These are phyloP conservation scores for Potamarius usumacintae DNA, from an alignment of 2,113 vertebrate genomes.

Conservation along the genomic window DNA sequence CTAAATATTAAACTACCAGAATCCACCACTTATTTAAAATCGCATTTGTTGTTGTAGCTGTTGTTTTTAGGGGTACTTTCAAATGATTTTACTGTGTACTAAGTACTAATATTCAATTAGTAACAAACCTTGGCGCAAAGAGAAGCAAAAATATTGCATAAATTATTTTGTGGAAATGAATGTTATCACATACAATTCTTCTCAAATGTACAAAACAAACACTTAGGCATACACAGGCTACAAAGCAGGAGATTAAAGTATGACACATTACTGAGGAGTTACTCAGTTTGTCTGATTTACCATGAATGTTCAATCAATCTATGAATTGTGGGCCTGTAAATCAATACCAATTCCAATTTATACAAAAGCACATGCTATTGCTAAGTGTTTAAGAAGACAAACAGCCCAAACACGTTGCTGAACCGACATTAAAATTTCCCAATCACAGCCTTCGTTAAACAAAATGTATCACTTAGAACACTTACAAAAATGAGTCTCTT, in stretches of 20 bases:
- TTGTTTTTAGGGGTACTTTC: background rate
- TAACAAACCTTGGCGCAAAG: background rate
- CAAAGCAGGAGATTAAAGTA: background rate
- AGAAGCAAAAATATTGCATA: background rate
- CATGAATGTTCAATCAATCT: background rate
- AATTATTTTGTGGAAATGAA: background rate
- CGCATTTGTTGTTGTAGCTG: background rate
- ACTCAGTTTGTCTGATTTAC: background rate
- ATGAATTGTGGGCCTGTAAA: background rate
- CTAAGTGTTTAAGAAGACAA: background rate
- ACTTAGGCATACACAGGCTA: background rate
- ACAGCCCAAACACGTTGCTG: background rate
- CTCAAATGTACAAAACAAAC: background rate
- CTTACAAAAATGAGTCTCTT: background rate
- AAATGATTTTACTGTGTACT: background rate
- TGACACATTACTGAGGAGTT: background rate
- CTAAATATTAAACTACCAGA: background rate
- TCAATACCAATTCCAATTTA: background rate
- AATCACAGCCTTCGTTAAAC: slow-evolving; percentile 17
- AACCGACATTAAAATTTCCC: background rate
- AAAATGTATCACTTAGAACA: background rate
- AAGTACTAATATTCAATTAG: background rate
- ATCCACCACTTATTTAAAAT: background rate
- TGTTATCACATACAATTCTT: background rate
- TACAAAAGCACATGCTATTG: background rate